Evolutionary conservation across 1,140 invertebrate species (phyloP), one percentile per base, ranked within the genome.

Genomic region (Theocolax elegans): DNA sequence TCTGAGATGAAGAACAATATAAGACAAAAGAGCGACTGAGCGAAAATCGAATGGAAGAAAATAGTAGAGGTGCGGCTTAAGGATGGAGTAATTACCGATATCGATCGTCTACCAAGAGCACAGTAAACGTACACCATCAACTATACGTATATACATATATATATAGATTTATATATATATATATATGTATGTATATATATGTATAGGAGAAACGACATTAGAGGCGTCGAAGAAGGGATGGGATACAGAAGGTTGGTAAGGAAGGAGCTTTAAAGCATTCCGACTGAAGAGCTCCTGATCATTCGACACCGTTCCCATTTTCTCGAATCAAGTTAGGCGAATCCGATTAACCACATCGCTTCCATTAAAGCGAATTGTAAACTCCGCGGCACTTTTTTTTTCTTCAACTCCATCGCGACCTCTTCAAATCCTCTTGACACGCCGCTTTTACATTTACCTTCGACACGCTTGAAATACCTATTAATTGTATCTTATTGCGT

Each of bases 271-370:
- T 2, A 44, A 46, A 27, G 40, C 25, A 62, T 62, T 62, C n/a
- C 59, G 46, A 12, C n/a, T 51, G 29, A 51, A 48, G 62, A 48
- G 27, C 48, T 64, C 23, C 60, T 35, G 60, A 63, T 63, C 60
- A 63, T 49, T 49, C 62, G 51, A 54, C 63, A 66, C 49, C 35
- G 35, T 35, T 66, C 15, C 63, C 63, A 38, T 25, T 44, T 54
- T 54, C 40, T 19, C 13, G 23, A 53, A 53, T 54, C 48, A n/a
- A 35, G 15, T 54, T 53, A 42, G 49, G 25, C 49, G 63, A 66
- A 66, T 66, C 48, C 48, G 63, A 66, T 66, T 66, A 66, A 66
- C 63, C 38, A 25, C 49, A 54, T 66, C 49, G 21, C 48, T 19
- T 54, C 63, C 29, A 51, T 48, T 66, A 54, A 54, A 66, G 63